phyloP scores from a whole-genome alignment of 2,113 vertebrate species.

The Copsychus sechellarum region DNA sequence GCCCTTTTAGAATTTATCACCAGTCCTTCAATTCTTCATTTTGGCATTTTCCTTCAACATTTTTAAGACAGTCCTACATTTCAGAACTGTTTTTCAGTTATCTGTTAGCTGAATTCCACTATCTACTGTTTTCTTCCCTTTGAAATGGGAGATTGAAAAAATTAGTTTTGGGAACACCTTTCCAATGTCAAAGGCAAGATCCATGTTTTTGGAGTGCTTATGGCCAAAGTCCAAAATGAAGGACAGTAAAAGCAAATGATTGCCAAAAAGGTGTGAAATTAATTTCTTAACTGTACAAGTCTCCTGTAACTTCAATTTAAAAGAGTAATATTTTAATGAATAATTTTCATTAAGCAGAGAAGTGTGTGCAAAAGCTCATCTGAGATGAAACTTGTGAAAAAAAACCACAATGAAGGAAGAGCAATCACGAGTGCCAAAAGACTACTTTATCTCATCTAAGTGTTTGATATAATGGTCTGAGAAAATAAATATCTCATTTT shows the following conservation, averaged over 20 bases:
- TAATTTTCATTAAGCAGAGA: background rate
- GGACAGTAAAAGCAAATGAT: background rate
- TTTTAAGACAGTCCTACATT: background rate
- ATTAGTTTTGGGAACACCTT: background rate
- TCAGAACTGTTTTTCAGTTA: constrained; percentile 15
- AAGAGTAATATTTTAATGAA: constrained; percentile 15
- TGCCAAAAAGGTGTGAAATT: constrained; percentile 21
- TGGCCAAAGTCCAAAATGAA: background rate
- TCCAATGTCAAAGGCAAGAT: background rate
- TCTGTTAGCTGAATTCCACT: background rate
- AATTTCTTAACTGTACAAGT: constrained; percentile 2
- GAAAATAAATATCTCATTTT: background rate
- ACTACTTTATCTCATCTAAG: background rate
- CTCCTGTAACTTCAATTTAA: constrained; percentile 1
- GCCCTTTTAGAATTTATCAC: constrained; percentile 19
- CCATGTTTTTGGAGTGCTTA: background rate
- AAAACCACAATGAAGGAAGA: background rate
- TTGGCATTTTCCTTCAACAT: background rate
- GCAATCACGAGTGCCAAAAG: background rate
- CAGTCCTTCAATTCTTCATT: constrained; percentile 15
- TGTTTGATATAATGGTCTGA: background rate
- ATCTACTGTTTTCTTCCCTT: background rate
- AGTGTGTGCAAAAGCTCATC: background rate
- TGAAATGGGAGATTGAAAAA: background rate
- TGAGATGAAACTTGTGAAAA: background rate